A percentile compares a stretch with the other conserved stretches of the same genome.
phyloP scores from a whole-genome alignment of 2,797 vertebrate species.

The Macroramphosus scolopax region DNA sequence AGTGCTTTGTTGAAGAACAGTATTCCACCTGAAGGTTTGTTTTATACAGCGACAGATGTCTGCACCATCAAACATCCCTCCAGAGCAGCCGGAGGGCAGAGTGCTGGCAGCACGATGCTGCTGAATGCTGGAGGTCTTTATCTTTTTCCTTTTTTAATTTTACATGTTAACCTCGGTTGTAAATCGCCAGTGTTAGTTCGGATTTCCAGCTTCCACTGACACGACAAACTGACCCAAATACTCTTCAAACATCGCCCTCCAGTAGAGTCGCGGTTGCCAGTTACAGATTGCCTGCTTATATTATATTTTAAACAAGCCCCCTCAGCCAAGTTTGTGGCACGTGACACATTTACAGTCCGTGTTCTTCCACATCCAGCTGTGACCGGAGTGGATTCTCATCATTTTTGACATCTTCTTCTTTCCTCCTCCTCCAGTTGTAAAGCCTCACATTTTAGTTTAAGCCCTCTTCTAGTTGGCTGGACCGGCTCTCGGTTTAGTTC shows the following conservation, averaged over 20 bases:
- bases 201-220: constrained; percentile 25
- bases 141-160: no score
- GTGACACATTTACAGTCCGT: constrained; percentile 57
- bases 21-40: constrained; percentile 7
- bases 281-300: constrained; percentile 40
- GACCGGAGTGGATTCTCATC: constrained; percentile 46
- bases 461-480: constrained; percentile 25
- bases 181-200: constrained; percentile 4
- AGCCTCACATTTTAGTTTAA: constrained; percentile 43
- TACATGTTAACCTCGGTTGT: not conserved
- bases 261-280: constrained; percentile 42
- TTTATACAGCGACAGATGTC: not conserved
- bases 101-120: no score
- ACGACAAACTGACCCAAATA: constrained; percentile 56
- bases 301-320: constrained; percentile 54
- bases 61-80: constrained; percentile 5
- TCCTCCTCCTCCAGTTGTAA: constrained; percentile 11
- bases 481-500: constrained; percentile 45
- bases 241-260: constrained; percentile 39
- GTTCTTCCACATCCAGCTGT: constrained; percentile 60
- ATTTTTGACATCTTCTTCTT: constrained; percentile 29
- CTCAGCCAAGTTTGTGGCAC: constrained; percentile 46
- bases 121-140: no score
- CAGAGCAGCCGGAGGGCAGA: no score
- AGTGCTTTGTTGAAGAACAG: not conserved